Conservation (phyloP, 2,113 vertebrate species). For the Brevimyrus niger region DNA sequence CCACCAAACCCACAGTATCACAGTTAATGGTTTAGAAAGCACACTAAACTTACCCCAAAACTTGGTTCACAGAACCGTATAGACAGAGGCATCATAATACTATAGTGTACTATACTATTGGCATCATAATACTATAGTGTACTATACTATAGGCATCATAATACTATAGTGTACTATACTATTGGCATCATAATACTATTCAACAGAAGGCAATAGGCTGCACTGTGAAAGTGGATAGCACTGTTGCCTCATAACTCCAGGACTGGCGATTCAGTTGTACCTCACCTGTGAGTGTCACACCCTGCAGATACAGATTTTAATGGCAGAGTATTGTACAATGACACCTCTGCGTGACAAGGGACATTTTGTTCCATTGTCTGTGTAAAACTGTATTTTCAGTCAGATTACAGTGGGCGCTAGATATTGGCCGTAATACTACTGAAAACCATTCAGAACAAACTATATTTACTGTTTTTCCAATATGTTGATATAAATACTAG, state of each 20-base stretch:
- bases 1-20: neutral
- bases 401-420: neutral
- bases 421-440: neutral
- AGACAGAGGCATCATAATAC: neutral
- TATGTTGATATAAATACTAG: neutral
- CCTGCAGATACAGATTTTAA: neutral
- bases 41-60: neutral
- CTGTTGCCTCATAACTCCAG: too few species aligned
- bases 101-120: too few species aligned
- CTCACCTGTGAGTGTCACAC: neutral
- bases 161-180: too few species aligned
- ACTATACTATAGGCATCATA: too few species aligned
- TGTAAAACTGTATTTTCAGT: neutral
- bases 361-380: neutral
- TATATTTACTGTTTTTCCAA: neutral
- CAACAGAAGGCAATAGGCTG: neutral
- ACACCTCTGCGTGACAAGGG: neutral
- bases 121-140: too few species aligned
- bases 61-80: neutral
- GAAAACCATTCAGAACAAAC: neutral
- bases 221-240: too few species aligned
- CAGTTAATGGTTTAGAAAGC: neutral
- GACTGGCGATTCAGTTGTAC: neutral
- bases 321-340: neutral
- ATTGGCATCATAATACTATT: neutral